These are phyloP conservation scores for Hypomecis atomaria DNA, from an alignment of 2,888 invertebrate species.

Conservation along the genomic window DNA sequence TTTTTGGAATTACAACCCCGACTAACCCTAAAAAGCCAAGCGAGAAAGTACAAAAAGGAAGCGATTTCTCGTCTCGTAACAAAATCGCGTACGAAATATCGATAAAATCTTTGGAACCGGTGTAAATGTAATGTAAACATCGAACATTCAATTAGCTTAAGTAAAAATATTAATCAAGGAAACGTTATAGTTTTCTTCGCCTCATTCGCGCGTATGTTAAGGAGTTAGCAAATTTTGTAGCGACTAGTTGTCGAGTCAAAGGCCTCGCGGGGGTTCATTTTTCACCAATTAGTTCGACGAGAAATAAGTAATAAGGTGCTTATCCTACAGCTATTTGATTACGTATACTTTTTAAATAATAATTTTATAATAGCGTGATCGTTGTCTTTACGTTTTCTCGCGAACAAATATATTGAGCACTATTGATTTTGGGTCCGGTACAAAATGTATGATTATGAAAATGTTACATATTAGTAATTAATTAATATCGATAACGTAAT, in stretches of 20 bases:
- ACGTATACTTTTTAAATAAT: conserved; percentile 50
- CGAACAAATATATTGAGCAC: too few species aligned
- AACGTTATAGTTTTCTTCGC: conserved; percentile 67
- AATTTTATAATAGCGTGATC: conserved; percentile 52
- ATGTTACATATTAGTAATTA: too few species aligned
- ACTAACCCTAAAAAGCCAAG: too few species aligned
- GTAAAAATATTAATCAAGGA: conserved; percentile 51
- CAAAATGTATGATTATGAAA: too few species aligned
- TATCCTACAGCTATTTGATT: conserved; percentile 61
- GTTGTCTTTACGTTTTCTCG: conserved; percentile 48
- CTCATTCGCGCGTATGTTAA: conserved; percentile 43
- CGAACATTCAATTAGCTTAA: conserved; percentile 44
- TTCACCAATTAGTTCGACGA: conserved; percentile 54
- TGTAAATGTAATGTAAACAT: conserved; percentile 34
- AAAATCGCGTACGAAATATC: too few species aligned
- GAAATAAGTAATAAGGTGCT: conserved; percentile 63
- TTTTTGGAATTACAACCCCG: too few species aligned
- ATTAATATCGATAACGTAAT: too few species aligned
- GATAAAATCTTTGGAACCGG: too few species aligned
- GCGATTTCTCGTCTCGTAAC: too few species aligned
- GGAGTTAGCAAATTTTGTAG: conserved; percentile 34
- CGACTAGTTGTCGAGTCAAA: conserved; percentile 41
- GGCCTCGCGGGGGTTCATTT: conserved; percentile 44
- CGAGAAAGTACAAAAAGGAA: too few species aligned
- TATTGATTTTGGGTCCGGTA: too few species aligned